A percentile compares a stretch with the other conserved stretches of the same genome.
phyloP scores from a whole-genome alignment of 2,113 vertebrate species.

The Petroica traversi region DNA sequence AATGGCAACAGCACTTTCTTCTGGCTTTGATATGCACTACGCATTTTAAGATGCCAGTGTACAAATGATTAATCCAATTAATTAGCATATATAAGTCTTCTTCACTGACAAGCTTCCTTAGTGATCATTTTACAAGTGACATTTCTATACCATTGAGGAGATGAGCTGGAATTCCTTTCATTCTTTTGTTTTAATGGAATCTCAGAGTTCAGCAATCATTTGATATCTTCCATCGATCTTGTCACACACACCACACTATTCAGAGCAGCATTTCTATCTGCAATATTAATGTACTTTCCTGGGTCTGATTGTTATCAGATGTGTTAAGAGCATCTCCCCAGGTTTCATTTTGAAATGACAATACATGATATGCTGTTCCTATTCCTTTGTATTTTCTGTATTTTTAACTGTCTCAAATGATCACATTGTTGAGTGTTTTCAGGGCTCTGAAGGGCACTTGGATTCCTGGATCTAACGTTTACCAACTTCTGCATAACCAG shows the following conservation, averaged over 20 bases:
- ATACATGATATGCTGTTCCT: background rate
- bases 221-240: background rate
- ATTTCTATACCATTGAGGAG: background rate
- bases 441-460: background rate
- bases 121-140: background rate
- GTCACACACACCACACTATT: background rate
- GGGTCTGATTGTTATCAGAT: background rate
- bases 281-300: background rate
- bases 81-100: background rate
- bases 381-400: background rate
- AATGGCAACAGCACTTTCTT: background rate
- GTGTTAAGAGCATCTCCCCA: background rate
- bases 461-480: background rate
- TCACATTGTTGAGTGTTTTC: background rate
- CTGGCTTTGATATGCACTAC: background rate
- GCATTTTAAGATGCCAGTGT: background rate
- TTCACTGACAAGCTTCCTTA: conserved; percentile 3
- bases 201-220: background rate
- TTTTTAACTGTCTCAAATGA: background rate
- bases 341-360: background rate
- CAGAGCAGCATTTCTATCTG: background rate
- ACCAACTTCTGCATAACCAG: background rate
- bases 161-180: background rate
- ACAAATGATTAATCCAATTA: background rate
- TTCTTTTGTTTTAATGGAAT: background rate